Base-by-base conservation (phyloP, 2,888 invertebrate genomes). In the Tetheella fluctuosa region DNA sequence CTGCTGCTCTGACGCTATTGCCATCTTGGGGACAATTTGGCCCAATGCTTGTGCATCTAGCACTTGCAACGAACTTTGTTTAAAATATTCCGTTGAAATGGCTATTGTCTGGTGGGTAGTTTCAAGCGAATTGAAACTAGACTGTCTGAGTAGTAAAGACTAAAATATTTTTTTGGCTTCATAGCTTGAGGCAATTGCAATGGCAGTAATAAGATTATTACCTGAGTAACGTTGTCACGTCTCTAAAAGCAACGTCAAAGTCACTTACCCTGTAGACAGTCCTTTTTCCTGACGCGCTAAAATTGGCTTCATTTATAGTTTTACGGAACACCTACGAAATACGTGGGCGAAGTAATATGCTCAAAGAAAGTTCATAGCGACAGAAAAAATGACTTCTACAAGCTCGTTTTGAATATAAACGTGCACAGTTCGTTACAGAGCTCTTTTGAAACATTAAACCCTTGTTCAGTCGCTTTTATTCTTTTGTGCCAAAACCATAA, bases 11-110 rank as follows among this genome's bases (percentile, higher is more conserved):
- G 76, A 72, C 76, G 77, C 75, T 83, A 90, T 83, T 85, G 84
- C 89, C 84, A 80, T 88, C 92, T 89, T 84, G 91, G 90, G 91
- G 78, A 88, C 90, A 85, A 89, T 91, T 91, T 86, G 71, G 80
- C 72, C 81, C 88, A 88, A 91, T 90, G 83, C 81, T 80, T 76
- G 73, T 84, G 83, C 85, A 85, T 77, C 72, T 76, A 67, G 68
- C 69, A 71, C 79, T 79, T 76, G 71, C 76, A 80, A 74, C 72
- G 76, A 75, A 75, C 76, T 79, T 83, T 84, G 81, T 85, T 85
- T 82, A 80, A 85, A 83, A 83, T 84, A 81, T 81, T 77, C 75
- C 66, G 67, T 62, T 67, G 63, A 64, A 75, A 78, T 66, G 60
- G 74, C 70, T 69, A 67, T 68, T 67, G 64, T 66, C 68, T 60